Evolutionary conservation across 1,140 invertebrate species (phyloP), one percentile per base, ranked within the genome.

Genomic region (Trichonephila clavata): DNA sequence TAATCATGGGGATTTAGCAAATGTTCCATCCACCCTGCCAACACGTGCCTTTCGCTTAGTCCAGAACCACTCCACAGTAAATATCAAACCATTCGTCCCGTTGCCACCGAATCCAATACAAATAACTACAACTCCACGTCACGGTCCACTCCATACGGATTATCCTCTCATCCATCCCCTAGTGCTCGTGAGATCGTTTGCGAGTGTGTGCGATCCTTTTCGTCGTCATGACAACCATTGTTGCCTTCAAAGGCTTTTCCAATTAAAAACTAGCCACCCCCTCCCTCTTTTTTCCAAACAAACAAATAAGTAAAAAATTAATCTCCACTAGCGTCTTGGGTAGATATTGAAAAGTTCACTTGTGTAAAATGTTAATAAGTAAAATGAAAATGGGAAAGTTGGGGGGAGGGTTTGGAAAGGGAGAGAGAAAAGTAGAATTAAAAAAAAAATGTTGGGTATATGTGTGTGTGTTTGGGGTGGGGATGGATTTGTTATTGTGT

Each of bases 251-350:
- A 63, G 50, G 81, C 81, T 92, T 92, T 86, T 92, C 90, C 90
- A 92, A 92, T 92, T 92, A 92, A 92, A 92, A 92, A 92, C 90
- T 92, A 27, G 32, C 90, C 83, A 21, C 21, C 83, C 81, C 63
- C 32, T 39, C 2, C 32, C 61, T 21, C 88, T 60, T 32, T 83
- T 21, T 43, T 83, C 88, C 8, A 80, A 80, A 86, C 59, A 92
- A 92, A 92, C 60, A 92, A 92, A 92, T 86, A 92, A 92, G 61
- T 68, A 57, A 91, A 91, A 91, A 91, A 91, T 83, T 91, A 91
- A 91, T 91, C 90, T 91, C 80, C 59, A 24, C 84, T 13, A 39
- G 39, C 71, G 68, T 90, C 71, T 90, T 61, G 57, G 88, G 32
- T 50, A 32, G 84, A 81, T 89, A 89, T 89, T 89, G 88, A 81